Base-by-base conservation (phyloP, 2,113 vertebrate genomes). In the Anhinga rufa region DNA sequence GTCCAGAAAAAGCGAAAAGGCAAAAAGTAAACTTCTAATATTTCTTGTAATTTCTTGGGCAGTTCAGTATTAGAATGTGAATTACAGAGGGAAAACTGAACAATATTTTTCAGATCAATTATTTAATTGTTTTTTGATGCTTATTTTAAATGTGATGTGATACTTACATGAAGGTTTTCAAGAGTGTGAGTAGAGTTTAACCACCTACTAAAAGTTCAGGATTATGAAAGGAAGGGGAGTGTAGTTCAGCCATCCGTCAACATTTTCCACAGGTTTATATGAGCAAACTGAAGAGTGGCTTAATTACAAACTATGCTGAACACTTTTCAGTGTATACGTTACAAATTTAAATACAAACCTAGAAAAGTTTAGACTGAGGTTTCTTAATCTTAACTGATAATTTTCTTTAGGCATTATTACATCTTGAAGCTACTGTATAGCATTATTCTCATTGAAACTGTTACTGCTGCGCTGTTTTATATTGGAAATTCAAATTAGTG, bases 1-100 rank as follows among this genome's bases (percentile, higher is more conserved):
- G 4, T 99, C 99, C 78, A 98, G 99, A 64, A 99, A 99, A 97
- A 99, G 99, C 3, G 99, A 99, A 95, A 99, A 99, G 97, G 99
- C 99, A 64, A 99, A 99, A 98, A 99, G 99, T 99, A 98, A 99
- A 97, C 95, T 52, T 17, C 12, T 46, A 28, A 2, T 34, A 2
- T 29, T 79, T 24, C 36, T 80, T 52, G 17, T 22, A 0, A 12
- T 58, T 70, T 21, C 62, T 71, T 49, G 79, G 57, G 20, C 19
- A 17, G 9, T 31, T 74, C 17, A 21, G 5, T 42, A 2, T 54
- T 44, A 13, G 13, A 38, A 22, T 51, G 62, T 57, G 58, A 68
- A 29, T 44, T 70, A 24, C 49, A 62, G 81, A 72, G 14, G 24
- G 65, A 51, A 57, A 49, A 21, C 6, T 6, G 36, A 29, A 42